Evolutionary conservation across 2,113 vertebrate genomes (phyloP).

Genomic region (human (Homo sapiens)): GRCh38 chr11:119527001-119527500

Average conservation of each 20-base stretch:
- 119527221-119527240: background rate
- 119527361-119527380: background rate
- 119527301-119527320: background rate
- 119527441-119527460: background rate
- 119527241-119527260: background rate
- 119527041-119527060: no score
- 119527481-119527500: background rate
- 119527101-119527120: background rate
- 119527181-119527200: background rate
- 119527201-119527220: background rate
- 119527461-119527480: background rate
- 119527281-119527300: background rate
- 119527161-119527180: background rate
- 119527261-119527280: background rate
- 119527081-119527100: background rate
- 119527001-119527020: no score
- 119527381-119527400: background rate
- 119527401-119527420: background rate
- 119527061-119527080: background rate
- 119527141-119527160: no score
- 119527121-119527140: background rate
- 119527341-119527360: background rate
- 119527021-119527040: background rate
- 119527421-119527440: rapidly evolving
- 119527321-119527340: background rate